Percentiles rank a stretch among this genome's conserved stretches.
Conservation (phyloP, 2,888 invertebrate species). For the Perizoma flavofasciatum region DNA sequence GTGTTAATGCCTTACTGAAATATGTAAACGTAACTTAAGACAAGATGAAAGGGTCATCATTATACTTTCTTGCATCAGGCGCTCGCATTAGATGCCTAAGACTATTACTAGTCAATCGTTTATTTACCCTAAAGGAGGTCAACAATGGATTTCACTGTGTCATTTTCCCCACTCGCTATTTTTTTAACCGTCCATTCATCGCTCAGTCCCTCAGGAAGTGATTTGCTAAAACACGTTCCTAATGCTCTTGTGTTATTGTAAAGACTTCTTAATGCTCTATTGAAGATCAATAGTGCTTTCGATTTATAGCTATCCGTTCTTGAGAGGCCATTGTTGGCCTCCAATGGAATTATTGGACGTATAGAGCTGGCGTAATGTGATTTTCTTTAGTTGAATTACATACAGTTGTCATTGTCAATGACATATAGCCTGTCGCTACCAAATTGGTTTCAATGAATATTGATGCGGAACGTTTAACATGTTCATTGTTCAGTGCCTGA, state of each 20-base stretch:
- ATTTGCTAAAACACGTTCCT: constrained; percentile 81
- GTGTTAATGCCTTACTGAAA: too few species aligned
- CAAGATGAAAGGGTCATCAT: too few species aligned
- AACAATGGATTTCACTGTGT: constrained; percentile 69
- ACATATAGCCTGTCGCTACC: constrained; percentile 33
- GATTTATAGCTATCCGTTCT: constrained; percentile 76
- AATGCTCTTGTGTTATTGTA: constrained; percentile 69
- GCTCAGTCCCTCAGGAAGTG: constrained; percentile 70
- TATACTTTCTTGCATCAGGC: too few species aligned
- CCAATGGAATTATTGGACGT: constrained; percentile 69
- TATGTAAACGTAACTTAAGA: too few species aligned
- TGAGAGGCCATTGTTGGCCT: constrained; percentile 70
- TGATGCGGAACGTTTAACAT: constrained; percentile 26
- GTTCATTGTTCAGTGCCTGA: constrained; percentile 18
- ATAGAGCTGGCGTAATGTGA: constrained; percentile 58
- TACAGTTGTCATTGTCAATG: constrained; percentile 40
- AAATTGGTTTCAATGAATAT: constrained; percentile 35
- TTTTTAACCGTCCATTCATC: constrained; percentile 68
- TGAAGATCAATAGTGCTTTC: constrained; percentile 73
- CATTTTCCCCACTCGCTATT: constrained; percentile 78
- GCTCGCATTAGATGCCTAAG: background rate
- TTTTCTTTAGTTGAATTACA: constrained; percentile 58
- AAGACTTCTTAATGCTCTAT: constrained; percentile 77
- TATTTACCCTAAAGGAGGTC: constrained; percentile 66
- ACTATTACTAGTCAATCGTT: constrained; percentile 79